These are phyloP conservation scores for Myodes glareolus DNA, from an alignment of 2,113 vertebrate genomes.

Conservation along the genomic window DNA sequence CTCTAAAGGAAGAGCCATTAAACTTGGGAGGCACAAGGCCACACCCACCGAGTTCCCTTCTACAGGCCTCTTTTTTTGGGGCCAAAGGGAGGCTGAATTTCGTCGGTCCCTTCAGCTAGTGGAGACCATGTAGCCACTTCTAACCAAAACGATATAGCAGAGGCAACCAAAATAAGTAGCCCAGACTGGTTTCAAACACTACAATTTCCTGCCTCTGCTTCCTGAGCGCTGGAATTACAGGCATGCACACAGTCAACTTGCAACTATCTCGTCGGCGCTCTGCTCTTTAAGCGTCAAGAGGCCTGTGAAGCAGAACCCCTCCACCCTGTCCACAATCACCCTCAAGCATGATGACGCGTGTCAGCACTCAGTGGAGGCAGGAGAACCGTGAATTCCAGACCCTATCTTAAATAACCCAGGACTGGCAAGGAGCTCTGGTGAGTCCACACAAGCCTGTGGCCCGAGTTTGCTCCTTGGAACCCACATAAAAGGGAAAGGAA, in stretches of 20 bases:
- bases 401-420: neutral
- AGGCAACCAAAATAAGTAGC: neutral
- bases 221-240: neutral
- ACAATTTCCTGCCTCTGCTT: neutral
- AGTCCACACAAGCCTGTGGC: neutral
- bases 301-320: neutral
- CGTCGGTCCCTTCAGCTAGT: neutral
- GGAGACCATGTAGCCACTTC: neutral
- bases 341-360: neutral
- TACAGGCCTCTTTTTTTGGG: neutral
- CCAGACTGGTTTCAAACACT: neutral
- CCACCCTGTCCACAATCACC: fast-evolving
- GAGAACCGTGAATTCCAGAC: neutral
- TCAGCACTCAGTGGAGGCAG: neutral
- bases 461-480: neutral
- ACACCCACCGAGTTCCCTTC: neutral
- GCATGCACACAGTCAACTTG: neutral
- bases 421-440: too few species aligned
- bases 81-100: neutral
- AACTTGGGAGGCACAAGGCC: neutral
- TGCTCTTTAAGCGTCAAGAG: neutral
- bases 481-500: neutral
- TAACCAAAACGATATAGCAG: neutral
- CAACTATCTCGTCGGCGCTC: neutral
- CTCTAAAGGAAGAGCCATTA: neutral